Conservation (phyloP, 2,113 vertebrate genomes). For the Cnemophilus loriae region DNA sequence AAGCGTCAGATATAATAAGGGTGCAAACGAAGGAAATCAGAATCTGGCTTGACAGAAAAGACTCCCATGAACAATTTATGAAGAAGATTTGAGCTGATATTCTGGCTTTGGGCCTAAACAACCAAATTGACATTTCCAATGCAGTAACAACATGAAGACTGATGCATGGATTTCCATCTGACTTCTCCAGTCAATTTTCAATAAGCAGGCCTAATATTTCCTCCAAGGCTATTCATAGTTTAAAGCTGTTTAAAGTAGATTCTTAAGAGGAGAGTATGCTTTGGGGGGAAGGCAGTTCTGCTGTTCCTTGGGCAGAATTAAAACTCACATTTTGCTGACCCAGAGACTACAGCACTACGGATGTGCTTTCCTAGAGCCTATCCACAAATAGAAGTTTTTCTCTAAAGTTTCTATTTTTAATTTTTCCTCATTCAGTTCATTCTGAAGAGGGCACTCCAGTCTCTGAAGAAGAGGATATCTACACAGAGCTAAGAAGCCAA, state of each 20-base stretch:
- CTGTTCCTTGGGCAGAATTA: neutral
- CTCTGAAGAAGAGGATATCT: neutral
- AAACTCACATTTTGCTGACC: neutral
- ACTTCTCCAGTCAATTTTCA: neutral
- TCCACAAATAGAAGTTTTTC: neutral
- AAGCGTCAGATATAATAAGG: neutral
- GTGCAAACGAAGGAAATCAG: neutral
- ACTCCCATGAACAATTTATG: neutral
- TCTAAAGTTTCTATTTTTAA: neutral
- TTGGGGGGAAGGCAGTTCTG: neutral
- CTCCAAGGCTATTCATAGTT: neutral
- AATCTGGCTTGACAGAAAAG: neutral
- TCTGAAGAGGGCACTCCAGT: neutral
- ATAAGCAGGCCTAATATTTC: neutral
- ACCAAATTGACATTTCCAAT: neutral
- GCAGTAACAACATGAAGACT: neutral
- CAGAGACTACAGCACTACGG: accelerated
- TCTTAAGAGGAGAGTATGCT: neutral
- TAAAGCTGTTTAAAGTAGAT: neutral
- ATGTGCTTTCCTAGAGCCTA: neutral
- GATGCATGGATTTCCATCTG: neutral
- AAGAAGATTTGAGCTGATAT: neutral
- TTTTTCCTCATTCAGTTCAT: neutral
- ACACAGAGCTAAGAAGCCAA: neutral
- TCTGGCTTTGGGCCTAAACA: neutral